Evolutionary conservation across 2,888 invertebrate genomes (phyloP), one percentile per base, ranked within the genome.

Genomic region (Lissocephala sabroskyi): DNA sequence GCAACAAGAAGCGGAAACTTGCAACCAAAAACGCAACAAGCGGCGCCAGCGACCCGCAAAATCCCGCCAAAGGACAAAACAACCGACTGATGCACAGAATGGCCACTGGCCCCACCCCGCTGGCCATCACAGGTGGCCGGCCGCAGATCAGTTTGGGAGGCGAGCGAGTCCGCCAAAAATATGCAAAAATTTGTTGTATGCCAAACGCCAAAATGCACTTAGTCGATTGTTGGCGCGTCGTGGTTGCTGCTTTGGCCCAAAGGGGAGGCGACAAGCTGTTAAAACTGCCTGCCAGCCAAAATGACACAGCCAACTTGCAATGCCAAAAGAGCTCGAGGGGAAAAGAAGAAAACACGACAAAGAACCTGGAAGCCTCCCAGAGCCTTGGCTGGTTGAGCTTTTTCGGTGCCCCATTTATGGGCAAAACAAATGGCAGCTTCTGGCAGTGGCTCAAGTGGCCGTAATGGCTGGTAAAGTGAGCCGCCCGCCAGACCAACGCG

Each of bases 361-460:
- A 3, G 35, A 9, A 16, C 10, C 35, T 35, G 35, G 16, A 16
- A 14, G 35, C 35, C 10, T 7, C 37, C n/a, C n/a, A n/a, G n/a
- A n/a, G n/a, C n/a, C n/a, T n/a, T n/a, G n/a, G n/a, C n/a, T n/a
- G n/a, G n/a, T n/a, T n/a, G n/a, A n/a, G n/a, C n/a, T n/a, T n/a
- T n/a, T n/a, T n/a, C n/a, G n/a, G n/a, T n/a, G n/a, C n/a, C 63
- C 74, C 71, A 74, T 68, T 68, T 74, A 68, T 65, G 70, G 62
- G 39, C 53, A 54, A 65, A 60, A 61, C 60, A 70, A 63, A 70
- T 63, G 75, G 59, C 71, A 19, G 39, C 39, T 18, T 13, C 51
- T 68, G 73, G 73, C 67, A 67, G 53, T 52, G 56, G 57, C 75
- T 70, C 75, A 70, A 70, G 68, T 70, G 75, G 65, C 67, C 67